These are phyloP conservation scores for Cryptotermes secundus DNA, from an alignment of 1,140 invertebrate species.

Conservation along the genomic window DNA sequence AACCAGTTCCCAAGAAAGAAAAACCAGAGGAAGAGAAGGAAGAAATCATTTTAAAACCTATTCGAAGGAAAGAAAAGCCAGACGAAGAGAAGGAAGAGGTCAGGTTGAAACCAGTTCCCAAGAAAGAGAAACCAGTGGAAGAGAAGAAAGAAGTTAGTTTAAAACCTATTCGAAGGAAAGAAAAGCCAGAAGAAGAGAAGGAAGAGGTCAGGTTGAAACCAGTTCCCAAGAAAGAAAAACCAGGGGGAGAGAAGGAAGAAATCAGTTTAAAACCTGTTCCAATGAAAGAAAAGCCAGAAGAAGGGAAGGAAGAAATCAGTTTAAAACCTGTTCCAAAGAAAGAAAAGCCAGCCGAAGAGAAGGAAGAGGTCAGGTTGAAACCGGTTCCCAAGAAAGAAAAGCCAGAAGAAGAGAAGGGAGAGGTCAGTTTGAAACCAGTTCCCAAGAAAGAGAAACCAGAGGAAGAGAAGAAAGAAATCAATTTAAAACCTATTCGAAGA, in stretches of 20 bases:
- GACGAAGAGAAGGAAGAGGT: constrained; percentile 41
- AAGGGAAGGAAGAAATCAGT: constrained; percentile 34
- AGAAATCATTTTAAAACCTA: constrained; percentile 38
- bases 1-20: constrained; percentile 32
- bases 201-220: constrained; percentile 50
- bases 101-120: constrained; percentile 29
- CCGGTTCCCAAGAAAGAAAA: constrained; percentile 26
- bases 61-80: constrained; percentile 37
- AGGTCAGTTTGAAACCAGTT: constrained; percentile 37
- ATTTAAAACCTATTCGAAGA: constrained; percentile 37
- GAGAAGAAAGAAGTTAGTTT: constrained; percentile 41
- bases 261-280: constrained; percentile 33
- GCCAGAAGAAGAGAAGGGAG: constrained; percentile 29
- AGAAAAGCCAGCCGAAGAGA: constrained; percentile 14
- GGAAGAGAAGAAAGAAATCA: constrained; percentile 39
- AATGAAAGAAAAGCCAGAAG: constrained; percentile 40
- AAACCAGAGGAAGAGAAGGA: constrained; percentile 36
- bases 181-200: constrained; percentile 41
- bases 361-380: constrained; percentile 34
- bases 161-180: constrained; percentile 44
- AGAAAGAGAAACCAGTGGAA: constrained; percentile 41
- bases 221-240: constrained; percentile 44
- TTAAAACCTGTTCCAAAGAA: constrained; percentile 30
- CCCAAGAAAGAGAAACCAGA: constrained; percentile 24
- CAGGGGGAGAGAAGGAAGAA: constrained; percentile 34